Conservation (phyloP, 1,140 invertebrate genomes). For the Atta cephalotes region DNA sequence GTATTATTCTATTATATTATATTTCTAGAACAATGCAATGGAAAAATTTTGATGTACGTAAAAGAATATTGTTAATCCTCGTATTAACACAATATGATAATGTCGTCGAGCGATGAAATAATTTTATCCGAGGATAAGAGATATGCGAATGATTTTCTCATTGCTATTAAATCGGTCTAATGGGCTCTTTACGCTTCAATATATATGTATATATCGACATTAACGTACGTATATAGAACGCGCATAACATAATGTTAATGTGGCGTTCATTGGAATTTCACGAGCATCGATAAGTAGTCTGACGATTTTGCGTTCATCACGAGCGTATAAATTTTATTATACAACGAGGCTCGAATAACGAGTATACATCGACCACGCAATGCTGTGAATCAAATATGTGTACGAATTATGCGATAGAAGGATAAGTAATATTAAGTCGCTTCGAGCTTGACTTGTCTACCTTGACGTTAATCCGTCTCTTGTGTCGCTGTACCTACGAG, state of each 20-base stretch:
- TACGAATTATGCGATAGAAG: constrained; percentile 62
- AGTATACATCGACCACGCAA: neutral
- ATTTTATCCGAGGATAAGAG: constrained; percentile 17
- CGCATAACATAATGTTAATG: constrained; percentile 37
- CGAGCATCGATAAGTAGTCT: constrained; percentile 24
- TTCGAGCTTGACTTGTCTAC: constrained; percentile 46
- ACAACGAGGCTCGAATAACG: constrained; percentile 12
- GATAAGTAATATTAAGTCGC: constrained; percentile 45
- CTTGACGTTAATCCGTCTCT: constrained; percentile 57
- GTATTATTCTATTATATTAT: neutral
- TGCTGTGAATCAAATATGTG: constrained; percentile 43
- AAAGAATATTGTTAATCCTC: neutral
- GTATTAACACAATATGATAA: neutral
- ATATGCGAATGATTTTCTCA: constrained; percentile 26
- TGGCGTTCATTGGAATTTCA: constrained; percentile 41
- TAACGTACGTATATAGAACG: neutral
- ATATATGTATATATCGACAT: neutral
- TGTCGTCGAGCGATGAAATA: neutral
- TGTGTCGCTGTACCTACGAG: constrained; percentile 61
- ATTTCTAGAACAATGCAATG: neutral
- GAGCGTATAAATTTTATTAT: constrained; percentile 35
- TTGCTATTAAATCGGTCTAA: constrained; percentile 48
- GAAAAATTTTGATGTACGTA: neutral
- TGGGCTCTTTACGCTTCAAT: constrained; percentile 13
- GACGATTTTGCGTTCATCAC: constrained; percentile 42